A percentile compares a stretch with the other conserved stretches of the same genome.
Evolutionary conservation across 2,113 vertebrate species (phyloP).

Genomic region (Cettia cetti): DNA sequence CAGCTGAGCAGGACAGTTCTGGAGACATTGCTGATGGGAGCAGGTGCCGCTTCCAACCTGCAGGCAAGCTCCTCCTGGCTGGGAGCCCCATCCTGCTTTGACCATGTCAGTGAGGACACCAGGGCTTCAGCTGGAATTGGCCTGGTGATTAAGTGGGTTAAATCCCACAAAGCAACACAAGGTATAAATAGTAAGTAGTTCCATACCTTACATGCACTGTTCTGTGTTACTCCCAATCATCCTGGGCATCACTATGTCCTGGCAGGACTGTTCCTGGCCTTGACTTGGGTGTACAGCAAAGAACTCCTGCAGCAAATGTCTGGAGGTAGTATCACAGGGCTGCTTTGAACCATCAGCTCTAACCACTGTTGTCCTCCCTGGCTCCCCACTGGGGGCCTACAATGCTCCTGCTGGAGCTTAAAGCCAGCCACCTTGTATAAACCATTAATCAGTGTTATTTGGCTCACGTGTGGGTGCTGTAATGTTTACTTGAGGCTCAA

Average conservation of each 20-base stretch:
- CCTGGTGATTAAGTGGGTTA: neutral
- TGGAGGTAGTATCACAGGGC: neutral
- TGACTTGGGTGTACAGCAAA: rapidly evolving
- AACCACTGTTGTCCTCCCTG: neutral
- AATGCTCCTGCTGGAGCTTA: neutral
- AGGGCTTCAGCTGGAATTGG: neutral
- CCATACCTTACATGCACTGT: neutral
- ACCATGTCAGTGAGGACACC: neutral
- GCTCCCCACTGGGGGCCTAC: neutral
- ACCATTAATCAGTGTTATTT: neutral
- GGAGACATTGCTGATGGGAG: neutral
- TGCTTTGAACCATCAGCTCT: neutral
- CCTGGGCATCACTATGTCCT: neutral
- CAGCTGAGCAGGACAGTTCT: neutral
- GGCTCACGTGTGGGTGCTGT: neutral
- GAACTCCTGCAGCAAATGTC: neutral
- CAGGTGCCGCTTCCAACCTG: neutral
- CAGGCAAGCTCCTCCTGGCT: neutral
- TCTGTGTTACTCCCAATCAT: neutral
- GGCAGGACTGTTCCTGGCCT: neutral
- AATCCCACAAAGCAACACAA: neutral
- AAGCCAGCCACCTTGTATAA: neutral
- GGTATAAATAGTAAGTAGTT: neutral
- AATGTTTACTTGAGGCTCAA: neutral
- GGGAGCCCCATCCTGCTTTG: neutral